Evolutionary conservation across 2,113 vertebrate species (phyloP), one percentile per base, ranked within the genome.

Genomic region (Hipposideros armiger): DNA sequence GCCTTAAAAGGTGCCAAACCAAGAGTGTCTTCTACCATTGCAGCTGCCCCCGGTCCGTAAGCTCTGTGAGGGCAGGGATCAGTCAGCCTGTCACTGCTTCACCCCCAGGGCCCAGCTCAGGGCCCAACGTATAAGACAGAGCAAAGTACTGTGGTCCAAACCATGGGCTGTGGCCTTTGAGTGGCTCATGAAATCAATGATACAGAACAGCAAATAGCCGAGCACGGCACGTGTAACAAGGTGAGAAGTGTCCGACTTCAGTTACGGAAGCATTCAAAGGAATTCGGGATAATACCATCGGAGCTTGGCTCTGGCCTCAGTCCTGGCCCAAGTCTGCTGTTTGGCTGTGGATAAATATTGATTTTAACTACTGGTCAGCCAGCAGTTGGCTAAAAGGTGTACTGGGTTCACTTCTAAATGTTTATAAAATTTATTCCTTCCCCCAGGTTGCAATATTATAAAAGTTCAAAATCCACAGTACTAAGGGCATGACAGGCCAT

Each of bases 111-210:
- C 19, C 64, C 58, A 16, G 50, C 42, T 77, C 73, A 9, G 19
- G n/a, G 76, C 24, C 60, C 2, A 5, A 7, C 0, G 6, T 4
- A 3, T 4, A 36, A 9, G 2, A 76, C 0, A 0, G 56, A 6
- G 28, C 24, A 11, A 54, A n/a, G 74, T 0, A 30, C 10, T 1
- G 30, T 11, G 28, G n/a, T 40, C 72, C 32, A 36, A 50, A 26
- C 36, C 77, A 28, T 9, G 4, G 52, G 20, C 40, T 0, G 13
- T 0, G 26, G 22, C 47, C 58, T 36, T 17, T 40, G 2, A 5
- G n/a, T 3, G 52, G 73, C 9, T 47, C 19, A 3, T 13, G 11
- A 64, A 30, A 14, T 16, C 17, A 0, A 5, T 11, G 42, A 47
- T 36, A 47, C 0, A 5, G 40, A 62, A 32, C 9, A 80, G 50